Evolutionary conservation across 2,113 vertebrate species (phyloP).

Genomic region (Furnarius figulus): DNA sequence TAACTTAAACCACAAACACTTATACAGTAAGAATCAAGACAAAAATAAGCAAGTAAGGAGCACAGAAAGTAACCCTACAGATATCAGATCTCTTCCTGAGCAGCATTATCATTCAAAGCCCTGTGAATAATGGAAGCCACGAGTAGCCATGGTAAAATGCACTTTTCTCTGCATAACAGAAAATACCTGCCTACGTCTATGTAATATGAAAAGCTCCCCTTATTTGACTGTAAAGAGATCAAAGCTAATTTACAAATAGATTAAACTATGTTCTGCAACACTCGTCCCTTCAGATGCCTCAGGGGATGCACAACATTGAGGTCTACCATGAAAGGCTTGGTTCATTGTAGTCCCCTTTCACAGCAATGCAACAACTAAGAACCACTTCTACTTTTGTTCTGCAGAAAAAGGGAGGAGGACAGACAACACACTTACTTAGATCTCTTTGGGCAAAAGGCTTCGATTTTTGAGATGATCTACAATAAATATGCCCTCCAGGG

Average conservation of each 20-base stretch:
- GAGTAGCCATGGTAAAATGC: neutral
- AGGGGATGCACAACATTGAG: neutral
- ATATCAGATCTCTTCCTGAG: neutral
- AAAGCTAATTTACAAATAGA: neutral
- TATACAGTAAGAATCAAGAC: neutral
- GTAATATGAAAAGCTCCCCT: neutral
- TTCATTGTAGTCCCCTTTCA: rapidly evolving
- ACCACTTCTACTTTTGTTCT: neutral
- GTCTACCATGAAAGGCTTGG: neutral
- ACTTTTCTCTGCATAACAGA: neutral
- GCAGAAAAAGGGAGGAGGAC: neutral
- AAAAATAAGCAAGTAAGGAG: neutral
- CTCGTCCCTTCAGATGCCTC: neutral
- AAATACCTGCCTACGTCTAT: neutral
- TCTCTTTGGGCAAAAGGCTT: slow-evolving; percentile 82
- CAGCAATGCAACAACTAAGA: neutral
- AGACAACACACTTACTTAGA: slow-evolving; percentile 76
- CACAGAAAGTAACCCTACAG: neutral
- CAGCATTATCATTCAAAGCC: neutral
- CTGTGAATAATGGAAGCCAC: neutral
- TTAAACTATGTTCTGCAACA: neutral
- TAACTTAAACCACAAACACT: neutral
- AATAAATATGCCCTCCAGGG: slow-evolving; percentile 87
- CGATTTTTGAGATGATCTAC: slow-evolving; percentile 82
- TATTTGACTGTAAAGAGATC: neutral